Conservation (phyloP, 2,888 invertebrate genomes). For the Cerastoderma edule region DNA sequence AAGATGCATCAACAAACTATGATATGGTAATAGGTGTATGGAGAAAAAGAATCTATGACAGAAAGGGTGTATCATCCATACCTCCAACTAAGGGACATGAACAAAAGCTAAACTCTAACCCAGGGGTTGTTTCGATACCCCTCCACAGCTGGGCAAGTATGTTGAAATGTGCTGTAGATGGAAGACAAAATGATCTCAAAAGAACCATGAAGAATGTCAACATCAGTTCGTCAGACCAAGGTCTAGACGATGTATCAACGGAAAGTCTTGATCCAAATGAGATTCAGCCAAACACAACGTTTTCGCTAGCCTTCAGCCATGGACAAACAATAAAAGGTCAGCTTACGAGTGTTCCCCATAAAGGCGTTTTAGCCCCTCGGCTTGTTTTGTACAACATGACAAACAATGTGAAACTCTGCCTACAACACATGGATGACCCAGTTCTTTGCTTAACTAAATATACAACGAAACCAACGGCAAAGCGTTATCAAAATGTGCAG, state of each 20-base stretch:
- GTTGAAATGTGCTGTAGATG: conserved; percentile 22
- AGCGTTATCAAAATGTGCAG: conserved; percentile 31
- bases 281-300: conserved; percentile 54
- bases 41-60: conserved; percentile 60
- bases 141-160: conserved; percentile 31
- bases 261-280: conserved; percentile 31
- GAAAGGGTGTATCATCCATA: conserved; percentile 7
- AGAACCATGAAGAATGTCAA: not conserved
- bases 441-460: conserved; percentile 58
- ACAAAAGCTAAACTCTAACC: conserved; percentile 7
- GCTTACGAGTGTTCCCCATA: conserved; percentile 54
- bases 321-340: conserved; percentile 61
- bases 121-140: conserved; percentile 9
- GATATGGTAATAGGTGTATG: conserved; percentile 56
- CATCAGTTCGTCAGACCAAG: not conserved
- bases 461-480: conserved; percentile 52
- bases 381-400: conserved; percentile 64
- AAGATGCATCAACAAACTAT: conserved; percentile 24
- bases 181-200: conserved; percentile 19
- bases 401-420: conserved; percentile 58
- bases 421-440: conserved; percentile 65
- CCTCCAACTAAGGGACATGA: conserved; percentile 10
- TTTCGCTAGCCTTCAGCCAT: conserved; percentile 55
- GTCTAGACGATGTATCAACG: conserved; percentile 47
- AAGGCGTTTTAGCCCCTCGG: conserved; percentile 57